A percentile compares a stretch with the other conserved stretches of the same genome.
Evolutionary conservation across 2,113 vertebrate genomes (phyloP).

Genomic region (Petrocephalus zakoni): DNA sequence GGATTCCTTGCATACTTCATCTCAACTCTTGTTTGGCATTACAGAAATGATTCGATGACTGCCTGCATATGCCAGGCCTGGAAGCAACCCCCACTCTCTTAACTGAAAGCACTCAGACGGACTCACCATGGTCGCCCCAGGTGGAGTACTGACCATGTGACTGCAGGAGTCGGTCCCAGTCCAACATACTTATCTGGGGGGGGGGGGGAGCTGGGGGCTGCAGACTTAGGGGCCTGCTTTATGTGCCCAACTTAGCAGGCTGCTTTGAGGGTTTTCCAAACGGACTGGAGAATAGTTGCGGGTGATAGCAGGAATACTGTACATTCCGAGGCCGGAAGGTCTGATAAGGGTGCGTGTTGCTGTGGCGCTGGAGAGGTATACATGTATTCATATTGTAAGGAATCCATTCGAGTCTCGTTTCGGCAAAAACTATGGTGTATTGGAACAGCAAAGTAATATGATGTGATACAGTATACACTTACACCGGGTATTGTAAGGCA

Average conservation of each 20-base stretch:
- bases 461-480: too few species aligned
- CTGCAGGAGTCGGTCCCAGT: slow-evolving; percentile 39
- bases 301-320: background rate
- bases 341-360: slow-evolving; percentile 2
- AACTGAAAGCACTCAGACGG: slow-evolving; percentile 30
- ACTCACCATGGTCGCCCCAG: slow-evolving; percentile 31
- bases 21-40: background rate
- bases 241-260: background rate
- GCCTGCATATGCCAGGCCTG: background rate
- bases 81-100: slow-evolving; percentile 2
- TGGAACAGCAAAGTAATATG: too few species aligned
- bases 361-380: background rate
- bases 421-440: too few species aligned
- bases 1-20: background rate
- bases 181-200: slow-evolving; percentile 28
- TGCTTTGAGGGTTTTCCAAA: background rate
- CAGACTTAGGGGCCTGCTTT: background rate
- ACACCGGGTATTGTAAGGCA: too few species aligned
- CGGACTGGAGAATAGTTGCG: background rate
- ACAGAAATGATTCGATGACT: background rate
- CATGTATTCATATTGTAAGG: too few species aligned
- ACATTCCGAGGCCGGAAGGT: background rate
- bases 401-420: too few species aligned
- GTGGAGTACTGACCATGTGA: slow-evolving; percentile 34
- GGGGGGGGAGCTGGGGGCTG: background rate